These are phyloP conservation scores for Galemys pyrenaicus DNA, from an alignment of 2,113 vertebrate genomes.

Conservation along the genomic window DNA sequence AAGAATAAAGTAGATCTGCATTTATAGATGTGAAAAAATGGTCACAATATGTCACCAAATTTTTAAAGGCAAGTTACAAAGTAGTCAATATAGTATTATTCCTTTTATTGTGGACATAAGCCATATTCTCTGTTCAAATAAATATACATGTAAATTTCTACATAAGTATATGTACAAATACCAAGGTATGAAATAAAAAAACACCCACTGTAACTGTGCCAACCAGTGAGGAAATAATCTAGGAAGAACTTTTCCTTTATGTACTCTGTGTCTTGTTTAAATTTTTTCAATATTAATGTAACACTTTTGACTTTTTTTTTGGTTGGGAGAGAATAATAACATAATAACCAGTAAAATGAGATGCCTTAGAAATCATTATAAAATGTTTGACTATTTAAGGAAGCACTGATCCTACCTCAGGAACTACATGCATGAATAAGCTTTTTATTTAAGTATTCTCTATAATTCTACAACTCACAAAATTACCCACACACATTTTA, in stretches of 20 bases:
- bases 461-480: neutral
- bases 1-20: neutral
- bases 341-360: neutral
- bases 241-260: neutral
- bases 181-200: neutral
- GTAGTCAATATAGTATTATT: neutral
- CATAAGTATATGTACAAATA: neutral
- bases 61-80: neutral
- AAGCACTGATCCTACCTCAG: neutral
- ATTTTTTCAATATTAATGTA: neutral
- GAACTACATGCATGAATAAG: neutral
- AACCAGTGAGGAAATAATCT: neutral
- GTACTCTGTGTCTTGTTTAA: neutral
- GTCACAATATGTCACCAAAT: neutral
- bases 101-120: neutral
- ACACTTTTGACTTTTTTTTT: neutral
- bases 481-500: neutral
- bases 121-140: neutral
- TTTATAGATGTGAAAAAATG: neutral
- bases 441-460: conserved; percentile 10
- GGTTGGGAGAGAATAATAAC: neutral
- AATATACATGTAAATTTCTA: neutral
- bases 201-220: neutral
- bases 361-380: neutral
- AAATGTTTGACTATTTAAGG: neutral